Base-by-base conservation (phyloP, 2,797 vertebrate species). In the Champsocephalus gunnari region DNA sequence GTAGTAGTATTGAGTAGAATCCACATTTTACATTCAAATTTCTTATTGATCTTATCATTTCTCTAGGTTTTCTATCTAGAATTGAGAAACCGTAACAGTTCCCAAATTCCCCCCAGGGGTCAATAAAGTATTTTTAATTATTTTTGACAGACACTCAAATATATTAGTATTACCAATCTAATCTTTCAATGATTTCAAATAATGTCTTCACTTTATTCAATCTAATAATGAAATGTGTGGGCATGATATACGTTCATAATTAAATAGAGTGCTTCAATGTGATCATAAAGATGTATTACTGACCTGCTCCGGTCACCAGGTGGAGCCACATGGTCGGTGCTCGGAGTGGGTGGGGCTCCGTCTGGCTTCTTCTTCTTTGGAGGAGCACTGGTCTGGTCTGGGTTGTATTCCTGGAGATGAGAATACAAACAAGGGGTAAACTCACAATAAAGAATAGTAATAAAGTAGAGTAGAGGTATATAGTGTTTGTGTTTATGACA, bases 251-350 rank as follows among this genome's bases (percentile, higher is more conserved):
- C 19, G 55, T 12, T 9, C 21, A 19, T 60, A 8, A 59, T 45
- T 14, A 16, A 56, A 51, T 1, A 38, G 34, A 38, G 34, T 38
- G 6, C 14, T 19, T 53, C 3, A n/a, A 3, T 4, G 11, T 38
- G 8, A 56, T 43, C 5, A 17, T 53, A 45, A 65, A 72, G 51
- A 50, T 2, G 7, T 13, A 59, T 13, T 14, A 82, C 92, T 93
- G 71, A 96, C 98, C 98, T 99, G 93, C 98, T 97, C 0, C 97
- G 97, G 90, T 99, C 98, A 68, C 96, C 97, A 12, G 94, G 95
- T 32, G 95, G 95, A 0, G 96, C 96, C 48, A 96, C 95, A 1
- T 96, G 93, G 85, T 99, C 98, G 5, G 95, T 95, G 57, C 83
- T 92, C 0, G 96, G 92, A 32, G 96, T 92, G 81, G 96, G 89